Conservation (phyloP, 1,140 invertebrate genomes). For the Latrodectus geometricus region DNA sequence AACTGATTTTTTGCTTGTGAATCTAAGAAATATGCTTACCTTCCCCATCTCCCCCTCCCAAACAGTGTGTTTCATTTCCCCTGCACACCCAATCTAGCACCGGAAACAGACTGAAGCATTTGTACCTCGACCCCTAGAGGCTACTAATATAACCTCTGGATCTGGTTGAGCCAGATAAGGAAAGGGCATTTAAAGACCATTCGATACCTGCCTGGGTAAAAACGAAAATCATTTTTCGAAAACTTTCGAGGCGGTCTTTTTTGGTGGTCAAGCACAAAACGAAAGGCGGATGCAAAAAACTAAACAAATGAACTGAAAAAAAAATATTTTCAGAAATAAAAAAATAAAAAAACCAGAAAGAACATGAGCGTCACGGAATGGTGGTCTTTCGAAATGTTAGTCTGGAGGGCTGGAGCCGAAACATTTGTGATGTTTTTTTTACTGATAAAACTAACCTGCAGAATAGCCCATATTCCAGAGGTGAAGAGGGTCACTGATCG, state of each 20-base stretch:
- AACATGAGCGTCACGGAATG: constrained; percentile 44
- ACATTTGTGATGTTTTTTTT: constrained; percentile 21
- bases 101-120: too few relatives aligned
- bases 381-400: constrained; percentile 19
- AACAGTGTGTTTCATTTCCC: too few relatives aligned
- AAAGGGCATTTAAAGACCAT: neutral
- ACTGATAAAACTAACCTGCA: constrained; percentile 13
- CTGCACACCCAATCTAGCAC: too few relatives aligned
- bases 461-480: constrained; percentile 10
- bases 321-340: constrained; percentile 8
- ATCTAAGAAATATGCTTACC: too few relatives aligned
- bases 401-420: constrained; percentile 12
- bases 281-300: neutral
- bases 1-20: too few relatives aligned
- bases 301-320: neutral
- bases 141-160: neutral
- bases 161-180: constrained; percentile 27
- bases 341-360: constrained; percentile 11
- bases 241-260: too few relatives aligned
- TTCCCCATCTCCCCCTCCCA: too few relatives aligned
- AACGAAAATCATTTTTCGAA: too few relatives aligned
- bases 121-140: too few relatives aligned
- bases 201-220: too few relatives aligned
- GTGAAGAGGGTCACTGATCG: neutral
- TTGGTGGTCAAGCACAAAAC: neutral